Evolutionary conservation across 2,797 vertebrate genomes (phyloP).

Genomic region (Rhinoraja longicauda): DNA sequence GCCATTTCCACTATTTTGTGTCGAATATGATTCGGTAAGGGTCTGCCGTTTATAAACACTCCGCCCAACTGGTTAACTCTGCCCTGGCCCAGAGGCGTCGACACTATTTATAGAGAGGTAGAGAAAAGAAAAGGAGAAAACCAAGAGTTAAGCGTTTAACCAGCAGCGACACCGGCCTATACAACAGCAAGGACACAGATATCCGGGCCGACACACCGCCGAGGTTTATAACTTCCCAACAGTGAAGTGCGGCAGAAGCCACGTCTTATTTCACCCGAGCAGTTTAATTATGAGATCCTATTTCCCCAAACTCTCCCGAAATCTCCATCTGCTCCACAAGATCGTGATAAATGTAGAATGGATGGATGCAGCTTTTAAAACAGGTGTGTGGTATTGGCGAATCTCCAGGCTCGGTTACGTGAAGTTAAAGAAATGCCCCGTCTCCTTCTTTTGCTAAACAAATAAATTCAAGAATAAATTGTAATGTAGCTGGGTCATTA

Average conservation of each 20-base stretch:
- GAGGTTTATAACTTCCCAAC: neutral
- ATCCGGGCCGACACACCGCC: neutral
- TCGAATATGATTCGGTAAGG: conserved; percentile 92
- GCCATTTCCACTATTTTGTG: conserved; percentile 99
- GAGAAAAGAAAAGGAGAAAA: fast-evolving
- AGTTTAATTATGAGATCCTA: neutral
- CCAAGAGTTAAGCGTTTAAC: neutral
- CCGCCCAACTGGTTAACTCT: conserved; percentile 95
- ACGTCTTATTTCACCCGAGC: neutral
- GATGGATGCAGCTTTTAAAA: conserved; percentile 8
- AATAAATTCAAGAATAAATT: neutral
- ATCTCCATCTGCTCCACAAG: neutral
- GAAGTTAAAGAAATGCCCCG: neutral
- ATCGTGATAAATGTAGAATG: neutral
- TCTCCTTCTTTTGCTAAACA: neutral
- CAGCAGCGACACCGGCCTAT: neutral
- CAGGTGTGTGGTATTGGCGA: neutral
- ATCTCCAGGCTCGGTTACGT: neutral
- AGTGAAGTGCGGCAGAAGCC: neutral
- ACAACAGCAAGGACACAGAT: neutral
- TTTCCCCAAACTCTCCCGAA: neutral
- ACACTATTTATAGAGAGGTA: conserved; percentile 62
- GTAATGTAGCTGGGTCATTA: neutral
- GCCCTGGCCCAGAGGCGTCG: conserved; percentile 92
- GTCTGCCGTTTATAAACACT: conserved; percentile 95